phyloP scores from a whole-genome alignment of 2,888 invertebrate species.

The Caenorhabditis sp. region DNA sequence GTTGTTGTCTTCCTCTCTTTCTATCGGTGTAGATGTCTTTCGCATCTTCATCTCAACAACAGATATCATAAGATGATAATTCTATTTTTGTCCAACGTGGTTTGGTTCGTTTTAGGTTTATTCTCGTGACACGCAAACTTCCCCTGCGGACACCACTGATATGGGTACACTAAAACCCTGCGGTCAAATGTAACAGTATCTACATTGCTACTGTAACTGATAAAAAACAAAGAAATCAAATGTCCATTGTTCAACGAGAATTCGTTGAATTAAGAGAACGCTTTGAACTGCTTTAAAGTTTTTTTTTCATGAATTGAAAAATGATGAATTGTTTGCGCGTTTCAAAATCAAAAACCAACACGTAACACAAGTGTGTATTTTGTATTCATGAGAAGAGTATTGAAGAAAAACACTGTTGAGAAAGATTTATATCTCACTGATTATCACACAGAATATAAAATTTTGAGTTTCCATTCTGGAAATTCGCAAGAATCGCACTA shows the following conservation, averaged over 20 bases:
- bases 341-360: not conserved
- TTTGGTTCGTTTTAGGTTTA: not conserved
- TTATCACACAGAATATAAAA: too few relatives aligned
- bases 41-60: not conserved
- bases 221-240: not conserved
- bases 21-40: not conserved
- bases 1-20: not conserved
- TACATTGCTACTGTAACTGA: not conserved
- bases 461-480: too few relatives aligned
- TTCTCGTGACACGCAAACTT: not conserved
- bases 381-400: too few relatives aligned
- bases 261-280: not conserved
- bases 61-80: not conserved
- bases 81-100: not conserved
- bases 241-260: not conserved
- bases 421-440: too few relatives aligned
- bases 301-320: not conserved
- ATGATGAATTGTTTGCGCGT: slow-evolving; percentile 1
- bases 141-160: not conserved
- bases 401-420: too few relatives aligned
- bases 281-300: not conserved
- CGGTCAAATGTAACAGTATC: not conserved
- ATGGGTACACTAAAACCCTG: too few relatives aligned
- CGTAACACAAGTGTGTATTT: not conserved
- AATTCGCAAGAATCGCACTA: too few relatives aligned